Conservation (phyloP, 2,113 vertebrate species). For the Cisticola juncidis region DNA sequence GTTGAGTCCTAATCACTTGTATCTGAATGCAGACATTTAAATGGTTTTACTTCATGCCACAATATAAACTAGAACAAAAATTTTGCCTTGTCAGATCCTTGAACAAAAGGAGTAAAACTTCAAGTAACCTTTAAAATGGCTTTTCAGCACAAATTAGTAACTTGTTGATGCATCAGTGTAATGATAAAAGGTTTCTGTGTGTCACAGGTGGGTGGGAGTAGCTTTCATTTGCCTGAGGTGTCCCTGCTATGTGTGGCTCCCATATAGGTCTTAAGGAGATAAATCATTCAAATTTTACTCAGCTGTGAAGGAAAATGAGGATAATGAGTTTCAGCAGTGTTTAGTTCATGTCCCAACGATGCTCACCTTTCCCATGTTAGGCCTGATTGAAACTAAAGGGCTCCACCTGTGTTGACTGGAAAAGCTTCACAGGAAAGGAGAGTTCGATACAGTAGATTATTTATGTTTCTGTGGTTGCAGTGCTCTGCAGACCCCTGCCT, state of each 20-base stretch:
- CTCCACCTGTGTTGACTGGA: neutral
- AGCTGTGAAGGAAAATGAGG: neutral
- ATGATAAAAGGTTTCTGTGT: neutral
- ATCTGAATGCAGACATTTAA: neutral
- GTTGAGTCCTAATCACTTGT: neutral
- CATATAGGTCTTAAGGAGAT: neutral
- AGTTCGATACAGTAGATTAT: neutral
- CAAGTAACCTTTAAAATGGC: neutral
- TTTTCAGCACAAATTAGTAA: neutral
- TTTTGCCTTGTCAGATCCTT: neutral
- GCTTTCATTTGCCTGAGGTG: neutral
- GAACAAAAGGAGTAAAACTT: neutral
- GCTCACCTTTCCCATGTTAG: neutral
- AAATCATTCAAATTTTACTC: neutral
- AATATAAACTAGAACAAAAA: neutral
- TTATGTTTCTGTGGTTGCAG: neutral
- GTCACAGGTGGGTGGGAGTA: neutral
- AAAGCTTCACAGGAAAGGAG: neutral
- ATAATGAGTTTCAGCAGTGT: neutral
- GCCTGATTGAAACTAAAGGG: neutral
- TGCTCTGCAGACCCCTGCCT: neutral
- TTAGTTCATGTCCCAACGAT: accelerated
- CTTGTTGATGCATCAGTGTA: neutral
- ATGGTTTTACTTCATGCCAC: neutral
- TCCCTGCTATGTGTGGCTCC: neutral